Evolutionary conservation across 2,113 vertebrate genomes (phyloP).

Genomic region (Chiloscyllium plagiosum): DNA sequence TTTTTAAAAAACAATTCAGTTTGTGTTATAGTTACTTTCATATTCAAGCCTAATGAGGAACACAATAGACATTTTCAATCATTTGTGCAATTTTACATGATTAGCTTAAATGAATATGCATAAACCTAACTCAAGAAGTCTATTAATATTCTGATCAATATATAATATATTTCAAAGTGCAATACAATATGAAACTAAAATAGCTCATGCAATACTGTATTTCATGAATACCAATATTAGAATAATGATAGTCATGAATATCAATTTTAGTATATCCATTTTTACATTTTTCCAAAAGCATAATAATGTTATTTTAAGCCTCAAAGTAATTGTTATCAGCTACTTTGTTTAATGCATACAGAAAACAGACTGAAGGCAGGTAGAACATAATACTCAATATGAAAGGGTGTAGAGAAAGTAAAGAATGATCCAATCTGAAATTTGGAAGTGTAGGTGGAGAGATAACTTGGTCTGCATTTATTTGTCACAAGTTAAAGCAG

Average conservation of each 20-base stretch:
- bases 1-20: too few relatives aligned
- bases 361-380: background rate
- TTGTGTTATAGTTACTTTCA: background rate
- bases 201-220: background rate
- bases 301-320: background rate
- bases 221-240: background rate
- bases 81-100: background rate
- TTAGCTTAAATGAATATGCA: background rate
- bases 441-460: background rate
- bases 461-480: background rate
- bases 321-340: background rate
- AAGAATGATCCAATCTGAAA: background rate
- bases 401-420: background rate
- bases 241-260: too few relatives aligned
- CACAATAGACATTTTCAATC: background rate
- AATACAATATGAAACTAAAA: background rate
- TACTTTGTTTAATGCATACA: background rate
- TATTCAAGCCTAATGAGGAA: background rate
- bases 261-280: background rate
- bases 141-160: background rate
- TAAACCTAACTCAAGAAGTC: background rate
- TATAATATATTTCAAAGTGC: background rate
- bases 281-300: background rate
- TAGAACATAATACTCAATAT: background rate
- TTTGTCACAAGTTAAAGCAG: background rate